Base-by-base conservation (phyloP, 2,113 vertebrate genomes). In the Bufo gargarizans region DNA sequence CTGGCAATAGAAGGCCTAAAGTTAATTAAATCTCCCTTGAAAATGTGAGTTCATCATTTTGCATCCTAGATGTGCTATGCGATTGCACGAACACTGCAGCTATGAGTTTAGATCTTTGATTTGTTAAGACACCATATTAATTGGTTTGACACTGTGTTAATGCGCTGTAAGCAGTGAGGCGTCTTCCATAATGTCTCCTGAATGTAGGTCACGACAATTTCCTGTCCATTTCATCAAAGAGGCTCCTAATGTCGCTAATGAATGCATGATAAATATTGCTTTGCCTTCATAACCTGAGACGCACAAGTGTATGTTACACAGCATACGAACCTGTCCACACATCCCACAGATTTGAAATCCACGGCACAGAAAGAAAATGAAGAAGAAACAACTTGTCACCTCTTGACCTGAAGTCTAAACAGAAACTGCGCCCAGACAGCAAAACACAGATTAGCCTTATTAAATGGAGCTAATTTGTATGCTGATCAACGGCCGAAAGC, bases 91-190 rank as follows among this genome's bases (percentile, higher is more conserved):
- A 80, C 50, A 56, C 45, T 56, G 77, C 77, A 49, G 45, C 43
- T 63, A 59, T 19, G 59, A 87, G 49, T 79, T 80, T 87, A 80
- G 76, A 63, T 87, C 77, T 87, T 77, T 86, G 77, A 80, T 87
- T 87, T 87, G 85, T 80, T 87, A 65, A 87, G 77, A 87, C 85
- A 69, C 76, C 61, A 55, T 69, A 80, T 87, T 87, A 87, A 87
- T 87, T 87, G 77, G 20, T 87, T 80, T 87, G 76, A 87, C 85
- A 79, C 85, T 13, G 85, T 86, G 76, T 80, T 87, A 79, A 78
- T 87, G 77, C 12, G 50, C 85, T 87, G 49, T 22, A 80, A 87
- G 77, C 85, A 87, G 61, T 11, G 74, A 86, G 59, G 76, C 55
- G 76, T 80, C 85, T 69, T 69, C 61, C 53, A 14, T 50, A 87